Evolutionary conservation across 2,797 vertebrate species (phyloP).

Genomic region (Clarias fuscus): DNA sequence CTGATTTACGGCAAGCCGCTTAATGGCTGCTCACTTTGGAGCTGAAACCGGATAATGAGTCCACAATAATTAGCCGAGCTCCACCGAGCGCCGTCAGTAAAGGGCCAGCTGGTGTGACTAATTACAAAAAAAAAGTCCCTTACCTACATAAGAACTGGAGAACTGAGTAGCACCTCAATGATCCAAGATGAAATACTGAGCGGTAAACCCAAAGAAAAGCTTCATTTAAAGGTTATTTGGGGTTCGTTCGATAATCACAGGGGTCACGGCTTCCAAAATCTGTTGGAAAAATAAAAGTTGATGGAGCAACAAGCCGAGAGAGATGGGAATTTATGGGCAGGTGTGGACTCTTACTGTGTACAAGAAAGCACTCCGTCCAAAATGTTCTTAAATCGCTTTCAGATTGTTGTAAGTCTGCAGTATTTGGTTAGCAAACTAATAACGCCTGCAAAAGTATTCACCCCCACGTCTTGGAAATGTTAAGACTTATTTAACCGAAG

Average conservation of each 20-base stretch:
- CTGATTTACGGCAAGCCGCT: slow-evolving; percentile 60
- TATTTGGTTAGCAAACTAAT: not conserved
- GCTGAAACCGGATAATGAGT: slow-evolving; percentile 61
- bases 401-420: not conserved
- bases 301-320: not conserved
- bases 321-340: not conserved
- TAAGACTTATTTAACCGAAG: no score
- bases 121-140: slow-evolving; percentile 59
- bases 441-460: not conserved
- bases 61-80: slow-evolving; percentile 63
- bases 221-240: not conserved
- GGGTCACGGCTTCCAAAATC: not conserved
- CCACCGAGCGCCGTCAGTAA: slow-evolving; percentile 57
- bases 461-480: no score
- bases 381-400: not conserved
- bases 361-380: not conserved
- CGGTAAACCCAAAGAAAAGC: not conserved
- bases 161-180: slow-evolving; percentile 36
- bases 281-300: not conserved
- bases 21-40: slow-evolving; percentile 58
- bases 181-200: not conserved
- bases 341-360: not conserved
- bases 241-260: not conserved
- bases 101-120: slow-evolving; percentile 64
- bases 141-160: slow-evolving; percentile 51